Base-by-base conservation (phyloP, 2,888 invertebrate species). In the Limenitis arthemis region DNA sequence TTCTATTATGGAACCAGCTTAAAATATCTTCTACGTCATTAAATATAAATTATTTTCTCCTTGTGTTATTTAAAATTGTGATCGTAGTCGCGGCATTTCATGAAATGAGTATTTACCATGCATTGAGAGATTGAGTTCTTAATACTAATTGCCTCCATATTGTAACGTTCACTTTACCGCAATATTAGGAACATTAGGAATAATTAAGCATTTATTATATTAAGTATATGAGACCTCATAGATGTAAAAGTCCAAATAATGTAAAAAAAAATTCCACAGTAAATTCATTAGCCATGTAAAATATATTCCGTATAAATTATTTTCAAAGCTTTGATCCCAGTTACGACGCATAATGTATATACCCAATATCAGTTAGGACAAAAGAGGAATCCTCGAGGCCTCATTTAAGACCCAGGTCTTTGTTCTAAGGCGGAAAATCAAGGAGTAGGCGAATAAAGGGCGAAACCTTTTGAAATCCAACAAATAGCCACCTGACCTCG, bases 351-450 rank as follows among this genome's bases (percentile, higher is more conserved):
- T 50, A 44, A 50, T 44, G 11, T 36, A 31, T 48, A 49, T 47
- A 47, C 44, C 40, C 37, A 48, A 38, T 40, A 53, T 44, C 47
- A 44, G 43, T 43, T 57, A 59, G 59, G 60, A 68, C 68, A 73
- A 74, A 66, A 65, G 67, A 67, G 58, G 64, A 66, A 67, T 65
- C 65, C 64, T 60, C 65, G 55, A 67, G 65, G 66, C 68, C 71
- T 70, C 69, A 70, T 76, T 77, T 69, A 68, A 59, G 63, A 54
- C 56, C 59, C 59, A 60, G 61, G 54, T 68, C 72, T 76, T 81
- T 80, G 77, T 80, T 78, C 73, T 66, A 59, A 47, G 54, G 65
- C 69, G 72, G 73, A 73, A 77, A 77, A 75, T 77, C 72, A 75
- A 70, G 69, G 68, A 70, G 67, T 60, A 61, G 54, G 58, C 61